These are phyloP conservation scores for Leptopterna dolabrata DNA, from an alignment of 2,888 invertebrate genomes.

Conservation along the genomic window DNA sequence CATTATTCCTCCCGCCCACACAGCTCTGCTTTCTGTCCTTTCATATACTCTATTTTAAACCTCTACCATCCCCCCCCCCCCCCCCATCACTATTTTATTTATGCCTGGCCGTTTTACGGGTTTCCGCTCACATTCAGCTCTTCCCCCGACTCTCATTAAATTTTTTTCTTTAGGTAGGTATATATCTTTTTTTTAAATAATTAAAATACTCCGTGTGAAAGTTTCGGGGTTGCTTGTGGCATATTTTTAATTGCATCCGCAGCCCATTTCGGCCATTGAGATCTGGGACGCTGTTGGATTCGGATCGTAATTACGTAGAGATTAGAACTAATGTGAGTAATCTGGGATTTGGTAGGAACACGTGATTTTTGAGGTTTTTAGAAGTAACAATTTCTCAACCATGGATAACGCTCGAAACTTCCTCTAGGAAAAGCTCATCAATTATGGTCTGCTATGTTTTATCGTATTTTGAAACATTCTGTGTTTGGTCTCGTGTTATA, in stretches of 20 bases:
- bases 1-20: conserved; percentile 24
- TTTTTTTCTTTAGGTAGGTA: neutral
- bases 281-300: neutral
- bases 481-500: too few species aligned
- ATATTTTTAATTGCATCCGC: neutral
- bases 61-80: neutral
- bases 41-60: conserved; percentile 23
- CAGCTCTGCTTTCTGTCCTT: neutral
- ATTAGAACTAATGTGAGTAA: too few species aligned
- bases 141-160: conserved; percentile 13
- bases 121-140: conserved; percentile 34
- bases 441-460: too few species aligned
- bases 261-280: neutral
- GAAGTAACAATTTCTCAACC: too few species aligned
- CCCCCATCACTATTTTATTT: neutral
- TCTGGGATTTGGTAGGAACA: too few species aligned
- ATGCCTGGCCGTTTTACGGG: neutral
- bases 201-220: neutral
- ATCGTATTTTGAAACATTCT: too few species aligned
- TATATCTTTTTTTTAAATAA: neutral
- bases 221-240: neutral
- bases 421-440: too few species aligned
- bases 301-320: too few species aligned
- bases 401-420: too few species aligned
- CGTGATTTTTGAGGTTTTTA: too few species aligned